A percentile compares a stretch with the other conserved stretches of the same genome.
Conservation (phyloP, 2,888 invertebrate species). For the Drosophila planitibia region DNA sequence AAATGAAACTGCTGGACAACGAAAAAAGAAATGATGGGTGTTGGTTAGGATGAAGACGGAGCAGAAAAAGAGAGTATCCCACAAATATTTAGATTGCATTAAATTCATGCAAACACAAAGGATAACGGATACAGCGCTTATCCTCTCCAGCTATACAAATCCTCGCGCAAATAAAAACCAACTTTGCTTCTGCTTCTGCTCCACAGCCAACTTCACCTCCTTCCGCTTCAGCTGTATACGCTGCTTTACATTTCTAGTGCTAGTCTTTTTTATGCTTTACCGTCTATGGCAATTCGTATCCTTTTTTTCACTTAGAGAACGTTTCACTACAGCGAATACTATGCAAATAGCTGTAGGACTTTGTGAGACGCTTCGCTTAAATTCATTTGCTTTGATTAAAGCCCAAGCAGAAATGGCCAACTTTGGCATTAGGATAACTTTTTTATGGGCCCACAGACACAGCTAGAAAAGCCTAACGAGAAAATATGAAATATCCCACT, state of each 20-base stretch:
- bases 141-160: conserved; percentile 77
- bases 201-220: background rate
- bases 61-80: conserved; percentile 40
- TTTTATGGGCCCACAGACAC: conserved; percentile 22
- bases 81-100: conserved; percentile 81
- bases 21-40: background rate
- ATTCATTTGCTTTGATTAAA: conserved; percentile 80
- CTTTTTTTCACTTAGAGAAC: conserved; percentile 76
- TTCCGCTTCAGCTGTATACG: background rate
- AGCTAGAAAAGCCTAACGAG: background rate
- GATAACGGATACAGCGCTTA: conserved; percentile 80
- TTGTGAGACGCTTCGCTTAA: conserved; percentile 76
- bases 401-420: conserved; percentile 50
- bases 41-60: background rate
- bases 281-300: conserved; percentile 60
- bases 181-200: conserved; percentile 18
- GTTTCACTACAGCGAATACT: conserved; percentile 67
- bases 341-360: conserved; percentile 77
- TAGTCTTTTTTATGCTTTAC: conserved; percentile 41
- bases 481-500: conserved; percentile 12
- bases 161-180: conserved; percentile 73
- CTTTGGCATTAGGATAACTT: conserved; percentile 48
- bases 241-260: conserved; percentile 48
- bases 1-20: conserved; percentile 34
- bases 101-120: conserved; percentile 80